These are phyloP conservation scores for Origma solitaria DNA, from an alignment of 2,113 vertebrate genomes.

Conservation along the genomic window DNA sequence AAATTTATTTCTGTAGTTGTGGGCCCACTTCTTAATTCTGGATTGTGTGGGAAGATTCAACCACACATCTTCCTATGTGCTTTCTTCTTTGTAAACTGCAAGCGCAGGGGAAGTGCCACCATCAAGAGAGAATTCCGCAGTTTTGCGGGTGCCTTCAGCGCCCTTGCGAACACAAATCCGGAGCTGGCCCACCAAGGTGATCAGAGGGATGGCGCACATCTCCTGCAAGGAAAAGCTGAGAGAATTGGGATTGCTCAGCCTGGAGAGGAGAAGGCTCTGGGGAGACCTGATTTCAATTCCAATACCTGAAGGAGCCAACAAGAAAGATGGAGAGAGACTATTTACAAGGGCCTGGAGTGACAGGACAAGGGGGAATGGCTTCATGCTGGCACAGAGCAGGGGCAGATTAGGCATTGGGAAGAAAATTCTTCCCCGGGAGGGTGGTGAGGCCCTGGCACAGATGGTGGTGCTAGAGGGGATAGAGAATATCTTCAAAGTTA, in stretches of 20 bases:
- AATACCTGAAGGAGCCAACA: background rate
- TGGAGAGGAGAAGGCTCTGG: background rate
- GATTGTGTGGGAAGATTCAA: background rate
- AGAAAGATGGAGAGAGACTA: background rate
- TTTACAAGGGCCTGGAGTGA: background rate
- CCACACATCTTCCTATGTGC: background rate
- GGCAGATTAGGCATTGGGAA: background rate
- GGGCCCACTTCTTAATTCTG: background rate
- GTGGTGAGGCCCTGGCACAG: background rate
- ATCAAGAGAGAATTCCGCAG: rapidly evolving
- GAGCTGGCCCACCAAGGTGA: background rate
- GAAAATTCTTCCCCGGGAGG: background rate
- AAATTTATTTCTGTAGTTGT: background rate
- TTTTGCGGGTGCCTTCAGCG: background rate
- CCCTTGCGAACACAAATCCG: background rate
- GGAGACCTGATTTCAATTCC: background rate
- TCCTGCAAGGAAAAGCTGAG: background rate
- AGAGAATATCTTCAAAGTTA: background rate
- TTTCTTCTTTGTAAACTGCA: background rate
- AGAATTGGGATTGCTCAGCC: too few species aligned
- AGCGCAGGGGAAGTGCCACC: background rate
- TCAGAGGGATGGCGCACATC: too few species aligned
- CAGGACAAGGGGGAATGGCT: background rate
- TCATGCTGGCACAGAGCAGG: background rate
- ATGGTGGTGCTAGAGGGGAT: background rate